Evolutionary conservation across 2,888 invertebrate genomes (phyloP).

Genomic region (Eumerus sabulonum): DNA sequence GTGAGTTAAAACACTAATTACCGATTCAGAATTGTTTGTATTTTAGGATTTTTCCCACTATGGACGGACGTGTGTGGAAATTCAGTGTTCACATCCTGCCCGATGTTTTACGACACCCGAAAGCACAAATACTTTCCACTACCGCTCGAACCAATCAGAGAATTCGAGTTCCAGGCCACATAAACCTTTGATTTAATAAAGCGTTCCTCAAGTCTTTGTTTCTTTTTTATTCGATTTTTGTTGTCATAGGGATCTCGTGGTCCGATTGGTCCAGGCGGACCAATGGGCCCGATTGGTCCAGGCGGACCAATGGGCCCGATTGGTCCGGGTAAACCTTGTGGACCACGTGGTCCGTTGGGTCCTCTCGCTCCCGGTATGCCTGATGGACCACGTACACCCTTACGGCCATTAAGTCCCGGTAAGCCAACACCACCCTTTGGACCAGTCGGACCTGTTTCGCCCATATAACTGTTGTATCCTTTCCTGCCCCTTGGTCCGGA

Average conservation of each 20-base stretch:
- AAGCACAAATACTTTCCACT: constrained; percentile 4
- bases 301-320: constrained; percentile 6
- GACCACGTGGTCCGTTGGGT: constrained; percentile 13
- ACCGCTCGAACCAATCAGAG: neutral
- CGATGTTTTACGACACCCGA: neutral
- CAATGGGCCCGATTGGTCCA: constrained; percentile 13
- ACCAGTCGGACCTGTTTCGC: constrained; percentile 77
- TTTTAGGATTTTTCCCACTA: neutral
- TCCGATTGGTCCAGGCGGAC: neutral
- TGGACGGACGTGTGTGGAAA: neutral
- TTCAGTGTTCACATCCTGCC: neutral
- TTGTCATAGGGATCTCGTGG: too few species aligned
- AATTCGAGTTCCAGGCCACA: too few species aligned
- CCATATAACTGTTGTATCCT: constrained; percentile 24
- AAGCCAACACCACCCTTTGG: constrained; percentile 83
- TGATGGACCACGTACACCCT: constrained; percentile 73
- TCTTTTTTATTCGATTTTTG: too few species aligned
- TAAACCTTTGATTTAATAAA: too few species aligned
- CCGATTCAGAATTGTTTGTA: neutral
- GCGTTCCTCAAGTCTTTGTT: too few species aligned
- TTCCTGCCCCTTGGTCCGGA: constrained; percentile 83
- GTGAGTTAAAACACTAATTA: too few species aligned
- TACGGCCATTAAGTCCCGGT: constrained; percentile 27
- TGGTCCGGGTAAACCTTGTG: constrained; percentile 30
- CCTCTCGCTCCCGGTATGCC: constrained; percentile 30